A percentile compares a stretch with the other conserved stretches of the same genome.
Conservation (phyloP, 2,797 vertebrate genomes). For the Eulemur mongoz region DNA sequence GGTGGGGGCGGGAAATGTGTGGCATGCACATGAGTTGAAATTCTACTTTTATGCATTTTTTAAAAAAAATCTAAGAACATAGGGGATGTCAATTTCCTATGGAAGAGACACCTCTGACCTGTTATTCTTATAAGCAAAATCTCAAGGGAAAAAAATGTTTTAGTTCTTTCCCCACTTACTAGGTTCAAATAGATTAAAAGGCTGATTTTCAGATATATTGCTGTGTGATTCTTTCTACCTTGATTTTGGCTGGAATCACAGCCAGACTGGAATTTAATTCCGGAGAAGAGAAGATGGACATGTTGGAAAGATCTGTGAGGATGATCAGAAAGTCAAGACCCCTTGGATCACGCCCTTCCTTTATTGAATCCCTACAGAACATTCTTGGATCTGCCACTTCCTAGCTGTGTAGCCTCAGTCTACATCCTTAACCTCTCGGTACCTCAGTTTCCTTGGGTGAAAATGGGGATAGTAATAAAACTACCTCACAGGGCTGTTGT, state of each 20-base stretch:
- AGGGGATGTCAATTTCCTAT: constrained; percentile 63
- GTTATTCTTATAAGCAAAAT: constrained; percentile 50
- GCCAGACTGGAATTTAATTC: neutral
- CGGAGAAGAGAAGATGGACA: neutral
- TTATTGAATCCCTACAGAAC: neutral
- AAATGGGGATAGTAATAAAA: neutral
- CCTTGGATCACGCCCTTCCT: neutral
- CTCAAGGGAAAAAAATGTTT: constrained; percentile 56
- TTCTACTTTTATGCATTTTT: constrained; percentile 50
- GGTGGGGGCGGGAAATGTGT: neutral
- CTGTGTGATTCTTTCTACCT: constrained; percentile 24
- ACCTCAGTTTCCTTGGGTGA: neutral
- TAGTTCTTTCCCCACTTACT: constrained; percentile 38
- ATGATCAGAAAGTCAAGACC: neutral
- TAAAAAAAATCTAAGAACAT: neutral
- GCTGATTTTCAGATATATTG: constrained; percentile 73
- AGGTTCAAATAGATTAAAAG: constrained; percentile 74
- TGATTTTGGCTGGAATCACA: neutral
- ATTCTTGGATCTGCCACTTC: neutral
- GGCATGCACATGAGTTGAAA: constrained; percentile 42
- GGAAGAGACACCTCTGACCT: constrained; percentile 62
- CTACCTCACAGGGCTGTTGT: neutral
- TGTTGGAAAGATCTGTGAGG: neutral
- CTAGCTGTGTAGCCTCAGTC: neutral
- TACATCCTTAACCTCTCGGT: neutral